A percentile compares a stretch with the other conserved stretches of the same genome.
phyloP scores from a whole-genome alignment of 2,797 vertebrate genomes.

The Heteromormyrus szaboi region DNA sequence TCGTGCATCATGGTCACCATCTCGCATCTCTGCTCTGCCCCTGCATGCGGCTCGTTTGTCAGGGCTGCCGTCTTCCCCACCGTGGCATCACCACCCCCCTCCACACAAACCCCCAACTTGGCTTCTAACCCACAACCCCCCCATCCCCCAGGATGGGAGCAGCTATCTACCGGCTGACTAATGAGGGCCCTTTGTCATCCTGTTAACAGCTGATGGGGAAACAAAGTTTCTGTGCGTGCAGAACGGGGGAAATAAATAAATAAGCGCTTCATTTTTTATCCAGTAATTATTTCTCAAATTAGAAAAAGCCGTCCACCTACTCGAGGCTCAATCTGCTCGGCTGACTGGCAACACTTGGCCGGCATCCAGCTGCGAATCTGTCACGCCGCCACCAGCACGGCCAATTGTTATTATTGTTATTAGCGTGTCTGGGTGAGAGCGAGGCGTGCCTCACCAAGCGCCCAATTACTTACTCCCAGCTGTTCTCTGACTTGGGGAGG shows the following conservation, averaged over 20 bases:
- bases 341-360: neutral
- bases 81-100: no score
- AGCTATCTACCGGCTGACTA: neutral
- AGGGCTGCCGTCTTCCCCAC: neutral
- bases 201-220: constrained; percentile 24
- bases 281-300: constrained; percentile 22
- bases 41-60: neutral
- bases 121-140: neutral
- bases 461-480: neutral
- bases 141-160: neutral
- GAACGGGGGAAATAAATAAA: constrained; percentile 20
- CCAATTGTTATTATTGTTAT: neutral
- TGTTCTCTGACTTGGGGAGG: neutral
- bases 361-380: neutral
- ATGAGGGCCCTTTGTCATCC: constrained; percentile 23
- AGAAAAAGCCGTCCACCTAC: neutral
- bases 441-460: neutral
- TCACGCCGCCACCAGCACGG: neutral
- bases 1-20: neutral
- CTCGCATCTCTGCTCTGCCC: neutral
- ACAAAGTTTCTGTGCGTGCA: constrained; percentile 15
- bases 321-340: neutral
- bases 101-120: neutral
- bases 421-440: constrained; percentile 31
- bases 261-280: constrained; percentile 8